Conservation (phyloP, 1,140 invertebrate genomes). For the Onthophagus taurus region DNA sequence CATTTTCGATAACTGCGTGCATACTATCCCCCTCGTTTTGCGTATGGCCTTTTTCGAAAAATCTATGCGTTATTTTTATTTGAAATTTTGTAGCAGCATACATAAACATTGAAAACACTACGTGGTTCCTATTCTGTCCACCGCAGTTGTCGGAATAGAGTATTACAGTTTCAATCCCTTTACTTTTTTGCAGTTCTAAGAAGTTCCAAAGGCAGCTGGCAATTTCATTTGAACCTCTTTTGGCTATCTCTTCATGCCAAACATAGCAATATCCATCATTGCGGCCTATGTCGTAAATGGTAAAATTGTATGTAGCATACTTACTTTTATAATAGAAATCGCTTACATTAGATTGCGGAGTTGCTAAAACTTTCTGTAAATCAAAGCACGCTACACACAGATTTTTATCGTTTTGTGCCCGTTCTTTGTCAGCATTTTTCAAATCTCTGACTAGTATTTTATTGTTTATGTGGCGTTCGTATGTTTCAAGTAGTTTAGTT, state of each 20-base stretch:
- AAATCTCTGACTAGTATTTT: no score
- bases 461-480: no score
- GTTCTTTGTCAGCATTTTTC: constrained; percentile 6
- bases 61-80: constrained; percentile 27
- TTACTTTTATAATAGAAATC: constrained; percentile 15
- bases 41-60: constrained; percentile 28
- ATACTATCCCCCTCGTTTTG: no score
- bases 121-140: not conserved
- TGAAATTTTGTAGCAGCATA: constrained; percentile 20
- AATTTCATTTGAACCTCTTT: constrained; percentile 28
- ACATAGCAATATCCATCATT: constrained; percentile 11
- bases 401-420: not conserved
- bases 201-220: constrained; percentile 23
- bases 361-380: constrained; percentile 12
- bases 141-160: constrained; percentile 24
- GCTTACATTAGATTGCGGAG: constrained; percentile 9
- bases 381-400: constrained; percentile 14
- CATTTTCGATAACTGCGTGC: no score
- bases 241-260: constrained; percentile 10
- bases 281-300: constrained; percentile 12
- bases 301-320: constrained; percentile 13
- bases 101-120: constrained; percentile 13
- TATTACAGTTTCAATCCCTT: constrained; percentile 27
- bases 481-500: constrained; percentile 3
- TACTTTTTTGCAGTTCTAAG: constrained; percentile 13